These are phyloP conservation scores for Luperina nickerlii DNA, from an alignment of 2,888 invertebrate species.

Conservation along the genomic window DNA sequence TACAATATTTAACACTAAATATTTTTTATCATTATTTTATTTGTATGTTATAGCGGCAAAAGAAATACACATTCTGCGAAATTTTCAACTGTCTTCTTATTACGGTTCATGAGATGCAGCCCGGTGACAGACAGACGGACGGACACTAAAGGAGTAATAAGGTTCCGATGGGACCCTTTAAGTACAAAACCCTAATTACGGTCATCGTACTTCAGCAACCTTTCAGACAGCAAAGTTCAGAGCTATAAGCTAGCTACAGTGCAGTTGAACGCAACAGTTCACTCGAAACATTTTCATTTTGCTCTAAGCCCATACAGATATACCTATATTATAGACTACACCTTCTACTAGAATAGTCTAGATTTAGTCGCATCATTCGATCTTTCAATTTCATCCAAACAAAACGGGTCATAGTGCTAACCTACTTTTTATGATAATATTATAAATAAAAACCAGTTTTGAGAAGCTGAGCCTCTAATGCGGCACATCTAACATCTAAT, in stretches of 20 bases:
- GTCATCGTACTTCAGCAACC: too few species aligned
- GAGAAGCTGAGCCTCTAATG: slow-evolving; percentile 51
- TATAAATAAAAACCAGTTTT: slow-evolving; percentile 59
- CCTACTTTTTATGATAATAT: slow-evolving; percentile 46
- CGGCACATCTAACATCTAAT: slow-evolving; percentile 61
- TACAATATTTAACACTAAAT: background rate
- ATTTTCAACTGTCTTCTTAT: background rate
- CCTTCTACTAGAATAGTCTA: background rate
- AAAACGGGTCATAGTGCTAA: slow-evolving; percentile 51
- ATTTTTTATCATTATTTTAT: too few species aligned
- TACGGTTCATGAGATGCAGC: too few species aligned
- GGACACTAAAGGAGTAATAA: background rate
- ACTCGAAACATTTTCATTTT: background rate
- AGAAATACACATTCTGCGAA: background rate
- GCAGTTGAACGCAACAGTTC: background rate
- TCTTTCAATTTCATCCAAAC: slow-evolving; percentile 26
- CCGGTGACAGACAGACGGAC: background rate
- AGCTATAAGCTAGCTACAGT: background rate
- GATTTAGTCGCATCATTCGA: slow-evolving; percentile 4
- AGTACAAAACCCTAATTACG: background rate
- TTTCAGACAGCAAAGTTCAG: background rate
- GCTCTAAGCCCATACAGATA: background rate
- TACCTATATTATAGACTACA: background rate
- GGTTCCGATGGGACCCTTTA: background rate
- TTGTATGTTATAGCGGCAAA: background rate